Conservation (phyloP, 2,113 vertebrate genomes). For the Craseonycteris thonglongyai region DNA sequence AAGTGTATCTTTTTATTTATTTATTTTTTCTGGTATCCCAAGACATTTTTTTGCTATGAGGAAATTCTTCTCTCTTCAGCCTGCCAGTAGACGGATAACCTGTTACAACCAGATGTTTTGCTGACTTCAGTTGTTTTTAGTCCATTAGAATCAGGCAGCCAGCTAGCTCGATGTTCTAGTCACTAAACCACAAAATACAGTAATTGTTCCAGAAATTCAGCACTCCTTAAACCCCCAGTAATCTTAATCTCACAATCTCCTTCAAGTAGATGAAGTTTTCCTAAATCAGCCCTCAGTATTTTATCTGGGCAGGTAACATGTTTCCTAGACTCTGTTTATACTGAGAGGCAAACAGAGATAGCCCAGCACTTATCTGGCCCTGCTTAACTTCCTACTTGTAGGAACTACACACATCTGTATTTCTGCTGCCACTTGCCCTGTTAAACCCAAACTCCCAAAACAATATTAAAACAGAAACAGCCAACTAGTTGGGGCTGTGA, state of each 20-base stretch:
- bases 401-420: not conserved
- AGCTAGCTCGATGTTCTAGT: not conserved
- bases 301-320: not conserved
- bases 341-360: not conserved
- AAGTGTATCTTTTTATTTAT: not conserved
- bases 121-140: conserved; percentile 2
- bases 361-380: not conserved
- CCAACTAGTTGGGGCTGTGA: not conserved
- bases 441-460: not conserved
- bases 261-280: not conserved
- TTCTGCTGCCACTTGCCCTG: not conserved
- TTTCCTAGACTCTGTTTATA: not conserved
- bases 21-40: not conserved
- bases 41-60: not conserved
- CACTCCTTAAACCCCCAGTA: not conserved
- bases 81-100: not conserved
- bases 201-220: not conserved
- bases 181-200: not conserved
- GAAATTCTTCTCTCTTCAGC: not conserved
- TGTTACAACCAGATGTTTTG: not conserved
- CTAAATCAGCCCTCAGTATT: not conserved
- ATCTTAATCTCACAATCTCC: not conserved
- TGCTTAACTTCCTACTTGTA: not conserved
- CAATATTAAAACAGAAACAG: not conserved
- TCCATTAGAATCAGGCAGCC: not conserved